Evolutionary conservation across 2,797 vertebrate genomes (phyloP), one percentile per base, ranked within the genome.

Genomic region (Rhynchotus rufescens): DNA sequence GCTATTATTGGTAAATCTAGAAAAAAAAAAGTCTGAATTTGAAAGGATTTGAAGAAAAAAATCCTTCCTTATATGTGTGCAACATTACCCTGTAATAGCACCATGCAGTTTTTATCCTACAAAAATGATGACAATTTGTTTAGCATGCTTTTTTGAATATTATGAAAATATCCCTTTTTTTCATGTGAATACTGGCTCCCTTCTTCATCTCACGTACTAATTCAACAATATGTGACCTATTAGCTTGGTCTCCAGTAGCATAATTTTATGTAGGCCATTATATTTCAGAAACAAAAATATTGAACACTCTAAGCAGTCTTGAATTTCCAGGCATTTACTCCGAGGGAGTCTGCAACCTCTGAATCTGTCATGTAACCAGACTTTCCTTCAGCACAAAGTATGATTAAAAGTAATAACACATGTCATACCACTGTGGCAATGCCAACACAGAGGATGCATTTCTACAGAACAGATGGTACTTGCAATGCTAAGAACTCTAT

Each of bases 401-500:
- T 92, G 93, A 96, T 95, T 94, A 96, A 95, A 96, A 96, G 93
- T 96, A 96, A 95, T 96, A 96, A 96, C 94, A 95, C 95, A 96
- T 96, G 93, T 96, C 96, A 95, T 96, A 96, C 96, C 96, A 97
- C 92, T 90, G 92, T 97, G 96, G 95, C 95, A 97, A 96, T 96
- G 96, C 96, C 96, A 97, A 95, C 95, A 96, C 89, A 95, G 94
- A 96, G 95, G 92, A 97, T 96, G 95, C 90, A 90, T 97, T 97
- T 97, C 97, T 96, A 93, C 95, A 96, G 96, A 97, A 97, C 96
- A 97, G 96, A 97, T 97, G 96, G 96, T 92, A 96, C 94, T 95
- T 92, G 95, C 96, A 96, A 95, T 95, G 96, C 94, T 96, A 96
- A 97, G 96, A 96, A 94, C 91, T 87, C 94, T 96, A 93, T 95